These are phyloP conservation scores for Hylia prasina DNA, from an alignment of 2,113 vertebrate species.

Conservation along the genomic window DNA sequence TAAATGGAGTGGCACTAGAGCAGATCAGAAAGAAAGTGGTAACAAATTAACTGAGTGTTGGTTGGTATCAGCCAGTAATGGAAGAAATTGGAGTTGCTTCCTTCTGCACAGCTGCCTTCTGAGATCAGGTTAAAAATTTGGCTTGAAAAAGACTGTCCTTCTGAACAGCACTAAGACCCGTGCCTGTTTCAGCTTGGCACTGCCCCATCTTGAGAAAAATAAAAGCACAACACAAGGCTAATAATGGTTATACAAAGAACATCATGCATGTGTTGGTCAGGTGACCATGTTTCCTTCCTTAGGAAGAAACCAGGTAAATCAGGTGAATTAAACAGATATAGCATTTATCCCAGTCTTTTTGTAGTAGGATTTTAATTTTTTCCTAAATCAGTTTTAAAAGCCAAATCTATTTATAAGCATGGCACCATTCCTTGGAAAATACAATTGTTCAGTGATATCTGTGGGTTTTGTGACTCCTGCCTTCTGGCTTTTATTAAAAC, in stretches of 20 bases:
- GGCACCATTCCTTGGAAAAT: background rate
- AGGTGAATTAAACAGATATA: background rate
- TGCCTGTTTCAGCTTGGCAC: background rate
- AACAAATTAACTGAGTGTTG: background rate
- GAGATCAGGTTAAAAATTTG: background rate
- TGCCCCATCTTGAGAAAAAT: background rate
- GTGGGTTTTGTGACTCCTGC: background rate
- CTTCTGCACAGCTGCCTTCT: background rate
- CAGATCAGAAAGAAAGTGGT: background rate
- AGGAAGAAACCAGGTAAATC: background rate
- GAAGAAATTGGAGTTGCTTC: background rate
- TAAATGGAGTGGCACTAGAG: background rate
- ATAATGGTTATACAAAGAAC: background rate
- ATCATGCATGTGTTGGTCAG: background rate
- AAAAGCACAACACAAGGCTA: background rate
- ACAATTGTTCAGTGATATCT: background rate
- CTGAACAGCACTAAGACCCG: background rate
- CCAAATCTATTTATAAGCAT: background rate
- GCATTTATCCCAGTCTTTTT: background rate
- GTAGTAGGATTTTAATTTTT: background rate
- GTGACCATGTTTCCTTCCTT: background rate
- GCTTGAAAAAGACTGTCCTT: background rate
- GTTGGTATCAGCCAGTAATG: background rate
- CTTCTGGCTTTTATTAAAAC: background rate
- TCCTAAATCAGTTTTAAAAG: background rate